Evolutionary conservation across 2,113 vertebrate species (phyloP).

Genomic region (Sula dactylatra): DNA sequence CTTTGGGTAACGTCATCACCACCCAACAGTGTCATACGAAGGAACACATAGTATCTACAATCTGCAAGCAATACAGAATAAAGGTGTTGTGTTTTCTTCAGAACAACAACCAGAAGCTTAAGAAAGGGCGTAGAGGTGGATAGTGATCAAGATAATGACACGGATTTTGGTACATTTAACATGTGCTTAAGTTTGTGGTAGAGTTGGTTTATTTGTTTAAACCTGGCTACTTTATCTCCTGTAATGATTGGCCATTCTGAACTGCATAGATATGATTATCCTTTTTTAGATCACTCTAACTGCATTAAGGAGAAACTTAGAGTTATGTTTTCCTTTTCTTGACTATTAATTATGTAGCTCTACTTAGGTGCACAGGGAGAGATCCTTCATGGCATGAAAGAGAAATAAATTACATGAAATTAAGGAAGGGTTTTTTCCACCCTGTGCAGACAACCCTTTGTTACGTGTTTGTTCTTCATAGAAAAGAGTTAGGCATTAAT

Average conservation of each 20-base stretch:
- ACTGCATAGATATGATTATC: background rate
- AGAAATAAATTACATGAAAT: background rate
- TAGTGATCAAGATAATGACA: background rate
- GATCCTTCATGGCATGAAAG: background rate
- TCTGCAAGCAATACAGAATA: background rate
- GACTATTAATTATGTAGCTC: background rate
- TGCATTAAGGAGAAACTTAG: background rate
- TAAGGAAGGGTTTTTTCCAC: background rate
- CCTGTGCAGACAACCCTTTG: background rate
- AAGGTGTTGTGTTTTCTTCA: background rate
- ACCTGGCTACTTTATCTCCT: background rate
- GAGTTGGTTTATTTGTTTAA: conserved; percentile 3
- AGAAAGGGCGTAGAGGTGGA: background rate
- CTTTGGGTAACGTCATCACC: background rate
- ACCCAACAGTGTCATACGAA: background rate
- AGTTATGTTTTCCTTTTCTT: conserved; percentile 14
- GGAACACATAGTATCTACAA: background rate
- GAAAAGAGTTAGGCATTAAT: conserved; percentile 2
- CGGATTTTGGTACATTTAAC: background rate
- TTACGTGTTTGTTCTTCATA: background rate
- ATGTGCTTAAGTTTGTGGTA: background rate
- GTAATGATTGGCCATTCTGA: background rate
- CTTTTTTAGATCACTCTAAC: background rate
- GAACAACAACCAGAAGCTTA: background rate
- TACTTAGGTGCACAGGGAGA: background rate